Evolutionary conservation across 2,797 vertebrate species (phyloP).

Genomic region (Microctenopoma lineatum): DNA sequence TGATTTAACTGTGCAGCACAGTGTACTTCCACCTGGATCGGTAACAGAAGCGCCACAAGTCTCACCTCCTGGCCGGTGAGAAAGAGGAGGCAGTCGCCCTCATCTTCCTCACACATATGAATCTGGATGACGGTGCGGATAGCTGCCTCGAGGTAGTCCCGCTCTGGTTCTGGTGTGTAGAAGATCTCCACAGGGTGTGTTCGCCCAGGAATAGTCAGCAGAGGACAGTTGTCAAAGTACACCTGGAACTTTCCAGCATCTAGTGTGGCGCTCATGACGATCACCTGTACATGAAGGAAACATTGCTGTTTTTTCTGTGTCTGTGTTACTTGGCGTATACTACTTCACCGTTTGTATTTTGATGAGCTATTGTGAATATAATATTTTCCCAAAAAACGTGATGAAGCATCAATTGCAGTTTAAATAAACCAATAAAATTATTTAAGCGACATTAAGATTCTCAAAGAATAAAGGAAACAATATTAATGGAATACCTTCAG

Average conservation of each 20-base stretch:
- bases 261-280: constrained; percentile 98
- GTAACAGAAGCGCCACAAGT: background rate
- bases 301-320: no score
- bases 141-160: constrained; percentile 98
- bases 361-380: no score
- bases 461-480: background rate
- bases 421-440: no score
- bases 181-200: constrained; percentile 99
- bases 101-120: constrained; percentile 99
- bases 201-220: constrained; percentile 97
- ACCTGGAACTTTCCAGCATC: constrained; percentile 99
- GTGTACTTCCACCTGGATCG: background rate
- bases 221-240: constrained; percentile 97
- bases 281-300: constrained; percentile 84
- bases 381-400: no score
- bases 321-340: background rate
- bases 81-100: constrained; percentile 97
- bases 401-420: no score
- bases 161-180: constrained; percentile 98
- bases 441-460: no score
- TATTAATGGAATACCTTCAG: constrained; percentile 87
- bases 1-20: background rate
- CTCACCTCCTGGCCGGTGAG: constrained; percentile 98
- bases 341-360: background rate
- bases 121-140: constrained; percentile 99